These are phyloP conservation scores for Drosophila equinoxialis DNA, from an alignment of 1,140 invertebrate genomes.

Conservation along the genomic window DNA sequence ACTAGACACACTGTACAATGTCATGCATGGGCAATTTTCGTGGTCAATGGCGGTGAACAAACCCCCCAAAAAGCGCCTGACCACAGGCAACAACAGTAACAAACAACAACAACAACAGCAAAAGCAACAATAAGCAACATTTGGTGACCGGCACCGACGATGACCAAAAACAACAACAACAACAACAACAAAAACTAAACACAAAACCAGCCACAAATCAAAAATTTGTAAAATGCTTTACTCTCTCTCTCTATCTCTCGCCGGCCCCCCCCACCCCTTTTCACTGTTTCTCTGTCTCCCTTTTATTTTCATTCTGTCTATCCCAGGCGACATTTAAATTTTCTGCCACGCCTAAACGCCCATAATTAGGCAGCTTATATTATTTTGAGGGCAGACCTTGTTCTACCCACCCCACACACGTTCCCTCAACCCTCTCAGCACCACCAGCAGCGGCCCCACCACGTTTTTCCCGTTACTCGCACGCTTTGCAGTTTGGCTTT, in stretches of 20 bases:
- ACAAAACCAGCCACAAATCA: constrained; percentile 43
- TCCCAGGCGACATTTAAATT: constrained; percentile 49
- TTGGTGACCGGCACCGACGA: constrained; percentile 48
- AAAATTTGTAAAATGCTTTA: constrained; percentile 51
- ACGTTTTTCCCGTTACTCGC: not conserved
- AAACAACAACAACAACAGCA: constrained; percentile 16
- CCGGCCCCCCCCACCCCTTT: no score
- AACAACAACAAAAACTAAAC: constrained; percentile 26
- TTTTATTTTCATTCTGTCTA: not conserved
- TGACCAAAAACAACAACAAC: not conserved
- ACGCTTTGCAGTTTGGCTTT: constrained; percentile 43
- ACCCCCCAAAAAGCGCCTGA: constrained; percentile 27
- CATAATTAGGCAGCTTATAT: constrained; percentile 58
- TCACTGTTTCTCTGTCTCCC: no score
- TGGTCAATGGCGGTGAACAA: constrained; percentile 70
- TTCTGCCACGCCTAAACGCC: constrained; percentile 44
- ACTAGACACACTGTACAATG: constrained; percentile 20
- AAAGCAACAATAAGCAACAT: constrained; percentile 34
- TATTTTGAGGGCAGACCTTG: constrained; percentile 19
- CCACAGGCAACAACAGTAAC: constrained; percentile 39
- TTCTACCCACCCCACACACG: not conserved
- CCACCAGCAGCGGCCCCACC: no score
- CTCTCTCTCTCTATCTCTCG: not conserved
- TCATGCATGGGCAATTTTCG: constrained; percentile 64
- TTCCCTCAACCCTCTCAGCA: not conserved